Conservation (phyloP, 2,888 invertebrate genomes). For the Oligia latruncula region DNA sequence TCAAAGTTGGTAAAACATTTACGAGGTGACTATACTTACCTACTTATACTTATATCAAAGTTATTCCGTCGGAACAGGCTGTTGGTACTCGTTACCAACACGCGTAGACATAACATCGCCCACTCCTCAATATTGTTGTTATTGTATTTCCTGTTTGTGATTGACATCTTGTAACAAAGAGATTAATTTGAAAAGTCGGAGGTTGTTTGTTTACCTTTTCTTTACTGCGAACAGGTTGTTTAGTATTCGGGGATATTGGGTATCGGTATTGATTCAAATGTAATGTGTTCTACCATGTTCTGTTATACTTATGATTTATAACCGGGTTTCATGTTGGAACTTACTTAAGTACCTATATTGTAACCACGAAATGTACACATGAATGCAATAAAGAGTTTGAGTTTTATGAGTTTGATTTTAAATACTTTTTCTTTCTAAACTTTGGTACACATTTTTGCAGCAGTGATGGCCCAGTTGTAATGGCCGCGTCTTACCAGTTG, state of each 20-base stretch:
- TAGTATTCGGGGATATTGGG: not conserved
- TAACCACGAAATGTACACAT: no score
- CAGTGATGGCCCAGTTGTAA: no score
- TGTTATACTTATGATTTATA: not conserved
- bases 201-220: conserved; percentile 2
- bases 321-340: no score
- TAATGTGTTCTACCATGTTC: no score
- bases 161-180: conserved; percentile 37
- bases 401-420: not conserved
- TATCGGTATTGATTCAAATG: not conserved
- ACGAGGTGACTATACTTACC: not conserved
- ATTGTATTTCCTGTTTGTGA: conserved; percentile 30
- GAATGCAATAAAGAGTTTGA: no score
- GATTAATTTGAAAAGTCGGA: conserved; percentile 35
- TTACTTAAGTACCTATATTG: no score
- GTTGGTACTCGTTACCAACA: not conserved
- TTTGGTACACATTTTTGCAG: not conserved
- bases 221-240: not conserved
- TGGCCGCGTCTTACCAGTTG: no score
- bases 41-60: not conserved
- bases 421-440: no score
- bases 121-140: conserved; percentile 14
- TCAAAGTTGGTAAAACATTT: not conserved
- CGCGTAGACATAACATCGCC: not conserved
- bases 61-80: not conserved